Percentiles rank a stretch among this genome's conserved stretches.
These are phyloP conservation scores for Chrysemys picta DNA, from an alignment of 2,113 vertebrate species.

Conservation along the genomic window DNA sequence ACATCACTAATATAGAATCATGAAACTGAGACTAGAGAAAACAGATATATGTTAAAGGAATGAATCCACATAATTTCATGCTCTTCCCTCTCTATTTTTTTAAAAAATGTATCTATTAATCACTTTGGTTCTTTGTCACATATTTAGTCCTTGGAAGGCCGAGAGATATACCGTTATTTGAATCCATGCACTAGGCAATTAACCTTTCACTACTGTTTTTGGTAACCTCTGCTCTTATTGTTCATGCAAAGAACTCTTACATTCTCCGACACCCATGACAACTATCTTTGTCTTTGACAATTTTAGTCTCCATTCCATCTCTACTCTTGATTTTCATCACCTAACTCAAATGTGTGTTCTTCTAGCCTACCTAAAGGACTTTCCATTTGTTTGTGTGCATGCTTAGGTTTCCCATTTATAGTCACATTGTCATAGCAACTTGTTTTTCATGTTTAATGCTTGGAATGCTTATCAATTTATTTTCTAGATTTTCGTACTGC, in stretches of 20 bases:
- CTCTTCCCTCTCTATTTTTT: neutral
- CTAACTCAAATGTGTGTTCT: neutral
- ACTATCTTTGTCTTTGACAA: neutral
- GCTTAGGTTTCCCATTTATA: neutral
- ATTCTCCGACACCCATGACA: neutral
- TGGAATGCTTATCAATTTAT: neutral
- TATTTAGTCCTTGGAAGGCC: too few species aligned
- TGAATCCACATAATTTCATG: neutral
- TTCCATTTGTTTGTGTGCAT: neutral
- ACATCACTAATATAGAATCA: neutral
- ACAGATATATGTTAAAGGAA: neutral
- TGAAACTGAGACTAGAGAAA: neutral
- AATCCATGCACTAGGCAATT: neutral
- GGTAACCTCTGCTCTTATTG: neutral
- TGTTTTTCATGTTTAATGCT: neutral
- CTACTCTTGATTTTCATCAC: neutral
- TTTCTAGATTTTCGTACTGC: neutral
- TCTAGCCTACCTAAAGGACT: neutral
- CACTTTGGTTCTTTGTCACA: neutral
- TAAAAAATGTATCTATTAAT: neutral
- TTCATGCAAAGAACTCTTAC: neutral
- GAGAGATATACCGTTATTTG: neutral
- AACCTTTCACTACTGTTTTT: neutral
- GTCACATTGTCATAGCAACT: neutral
- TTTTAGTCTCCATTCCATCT: neutral